These are phyloP conservation scores for Coreius guichenoti DNA, from an alignment of 2,797 vertebrate species.

Conservation along the genomic window DNA sequence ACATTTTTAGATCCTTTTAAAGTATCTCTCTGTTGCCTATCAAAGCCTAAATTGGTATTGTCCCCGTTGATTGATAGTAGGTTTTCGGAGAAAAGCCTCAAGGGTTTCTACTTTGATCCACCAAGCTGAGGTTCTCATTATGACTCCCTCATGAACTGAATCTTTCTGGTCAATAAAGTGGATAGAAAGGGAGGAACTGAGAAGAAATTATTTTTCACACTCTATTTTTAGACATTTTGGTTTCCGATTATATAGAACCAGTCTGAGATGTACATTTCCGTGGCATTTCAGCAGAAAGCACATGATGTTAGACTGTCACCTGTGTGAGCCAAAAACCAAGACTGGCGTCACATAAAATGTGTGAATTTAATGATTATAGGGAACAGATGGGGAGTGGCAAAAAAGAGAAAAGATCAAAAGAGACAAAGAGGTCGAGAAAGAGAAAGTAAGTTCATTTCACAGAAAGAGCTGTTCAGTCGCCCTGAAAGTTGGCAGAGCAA, in stretches of 20 bases:
- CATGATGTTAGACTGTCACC: slow-evolving; percentile 12
- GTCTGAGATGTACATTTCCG: not conserved
- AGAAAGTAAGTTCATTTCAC: slow-evolving; percentile 38
- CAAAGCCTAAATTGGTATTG: slow-evolving; percentile 28
- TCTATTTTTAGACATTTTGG: slow-evolving; percentile 3
- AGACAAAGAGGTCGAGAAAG: not conserved
- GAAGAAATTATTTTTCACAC: not conserved
- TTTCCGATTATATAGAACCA: slow-evolving; percentile 9
- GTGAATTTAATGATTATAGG: slow-evolving; percentile 18
- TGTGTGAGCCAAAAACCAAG: not conserved
- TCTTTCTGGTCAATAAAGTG: slow-evolving; percentile 27
- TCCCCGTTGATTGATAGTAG: slow-evolving; percentile 40
- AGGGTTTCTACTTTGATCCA: slow-evolving; percentile 44
- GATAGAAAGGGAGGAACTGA: not conserved
- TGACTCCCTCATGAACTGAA: slow-evolving; percentile 1
- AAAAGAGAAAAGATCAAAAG: slow-evolving; percentile 8
- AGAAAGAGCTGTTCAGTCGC: slow-evolving; percentile 34
- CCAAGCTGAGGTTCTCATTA: slow-evolving; percentile 42
- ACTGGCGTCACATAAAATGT: not conserved
- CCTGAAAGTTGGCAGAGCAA: slow-evolving; percentile 43
- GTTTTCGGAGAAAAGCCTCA: slow-evolving; percentile 28
- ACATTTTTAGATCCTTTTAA: slow-evolving; percentile 10
- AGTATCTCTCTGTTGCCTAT: slow-evolving; percentile 6
- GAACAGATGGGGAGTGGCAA: not conserved
- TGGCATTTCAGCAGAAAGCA: slow-evolving; percentile 13